Conservation (phyloP, 2,113 vertebrate species). For the Hemicordylus capensis region DNA sequence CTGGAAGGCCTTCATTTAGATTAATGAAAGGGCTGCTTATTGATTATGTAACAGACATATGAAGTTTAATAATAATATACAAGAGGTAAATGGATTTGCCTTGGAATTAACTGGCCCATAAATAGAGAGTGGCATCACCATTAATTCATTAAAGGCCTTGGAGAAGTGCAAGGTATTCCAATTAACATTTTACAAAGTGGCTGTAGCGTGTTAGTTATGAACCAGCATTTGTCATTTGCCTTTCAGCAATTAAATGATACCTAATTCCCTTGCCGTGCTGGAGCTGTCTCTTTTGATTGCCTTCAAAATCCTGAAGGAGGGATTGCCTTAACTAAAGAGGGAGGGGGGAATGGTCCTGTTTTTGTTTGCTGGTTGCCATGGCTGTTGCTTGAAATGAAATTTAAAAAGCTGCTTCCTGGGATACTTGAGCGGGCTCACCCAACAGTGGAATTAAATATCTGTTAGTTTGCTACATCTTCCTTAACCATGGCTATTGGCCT, state of each 20-base stretch:
- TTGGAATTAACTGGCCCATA: slow-evolving; percentile 63
- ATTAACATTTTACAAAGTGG: slow-evolving; percentile 73
- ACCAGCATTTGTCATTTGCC: slow-evolving; percentile 72
- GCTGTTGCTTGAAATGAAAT: slow-evolving; percentile 1
- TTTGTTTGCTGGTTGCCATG: background rate
- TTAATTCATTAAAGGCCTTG: slow-evolving; percentile 74
- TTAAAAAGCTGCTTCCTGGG: slow-evolving; percentile 39
- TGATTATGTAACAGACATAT: slow-evolving; percentile 71
- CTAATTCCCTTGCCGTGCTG: slow-evolving; percentile 61
- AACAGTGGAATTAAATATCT: slow-evolving; percentile 58
- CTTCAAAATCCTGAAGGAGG: slow-evolving; percentile 51
- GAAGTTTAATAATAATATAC: slow-evolving; percentile 69
- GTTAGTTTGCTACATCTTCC: slow-evolving; percentile 51
- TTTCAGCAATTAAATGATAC: slow-evolving; percentile 69
- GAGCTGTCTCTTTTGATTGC: slow-evolving; percentile 64
- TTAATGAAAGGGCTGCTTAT: slow-evolving; percentile 66
- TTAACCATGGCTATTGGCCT: slow-evolving; percentile 66
- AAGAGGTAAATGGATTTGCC: slow-evolving; percentile 65
- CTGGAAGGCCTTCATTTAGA: slow-evolving; percentile 64
- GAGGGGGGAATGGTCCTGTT: background rate
- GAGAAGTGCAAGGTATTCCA: slow-evolving; percentile 66
- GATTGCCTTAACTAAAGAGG: slow-evolving; percentile 20
- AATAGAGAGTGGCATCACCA: slow-evolving; percentile 73
- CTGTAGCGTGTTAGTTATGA: slow-evolving; percentile 68
- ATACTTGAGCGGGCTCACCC: slow-evolving; percentile 39